Evolutionary conservation across 2,797 vertebrate genomes (phyloP).

Genomic region (Cetoscarus ocellatus): DNA sequence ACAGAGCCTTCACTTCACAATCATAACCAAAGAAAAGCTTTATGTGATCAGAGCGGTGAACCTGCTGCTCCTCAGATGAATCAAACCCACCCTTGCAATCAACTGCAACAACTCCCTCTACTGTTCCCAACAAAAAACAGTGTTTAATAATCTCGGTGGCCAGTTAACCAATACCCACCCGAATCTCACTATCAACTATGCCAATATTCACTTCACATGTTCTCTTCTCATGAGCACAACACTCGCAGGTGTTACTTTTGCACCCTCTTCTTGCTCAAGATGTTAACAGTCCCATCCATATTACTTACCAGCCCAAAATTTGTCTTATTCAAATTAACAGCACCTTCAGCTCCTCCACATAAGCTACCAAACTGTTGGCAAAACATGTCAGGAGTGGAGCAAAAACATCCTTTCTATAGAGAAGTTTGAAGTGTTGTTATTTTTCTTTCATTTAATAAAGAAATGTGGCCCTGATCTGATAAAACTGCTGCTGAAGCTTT

Average conservation of each 20-base stretch:
- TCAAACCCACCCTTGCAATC: neutral
- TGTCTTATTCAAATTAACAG: neutral
- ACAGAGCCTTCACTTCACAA: slow-evolving; percentile 4
- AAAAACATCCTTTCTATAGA: too few species aligned
- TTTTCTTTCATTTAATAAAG: too few species aligned
- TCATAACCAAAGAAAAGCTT: slow-evolving; percentile 9
- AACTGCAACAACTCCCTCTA: slow-evolving; percentile 27
- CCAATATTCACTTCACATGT: neutral
- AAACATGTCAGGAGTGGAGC: too few species aligned
- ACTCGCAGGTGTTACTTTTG: slow-evolving; percentile 6
- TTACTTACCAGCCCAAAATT: slow-evolving; percentile 16
- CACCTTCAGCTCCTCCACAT: neutral
- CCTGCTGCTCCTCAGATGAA: neutral
- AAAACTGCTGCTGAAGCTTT: too few species aligned
- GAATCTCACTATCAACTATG: neutral
- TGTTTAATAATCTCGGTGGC: slow-evolving; percentile 2
- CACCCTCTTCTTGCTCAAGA: slow-evolving; percentile 8
- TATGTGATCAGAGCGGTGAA: slow-evolving; percentile 9
- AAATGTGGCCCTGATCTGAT: too few species aligned
- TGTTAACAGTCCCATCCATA: slow-evolving; percentile 6
- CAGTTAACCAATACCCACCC: neutral
- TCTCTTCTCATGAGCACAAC: slow-evolving; percentile 7
- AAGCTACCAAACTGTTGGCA: too few species aligned
- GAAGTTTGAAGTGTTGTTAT: too few species aligned
- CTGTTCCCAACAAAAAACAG: slow-evolving; percentile 9